Evolutionary conservation across 1,140 invertebrate genomes (phyloP).

Genomic region (Metopolophium dirhodum): DNA sequence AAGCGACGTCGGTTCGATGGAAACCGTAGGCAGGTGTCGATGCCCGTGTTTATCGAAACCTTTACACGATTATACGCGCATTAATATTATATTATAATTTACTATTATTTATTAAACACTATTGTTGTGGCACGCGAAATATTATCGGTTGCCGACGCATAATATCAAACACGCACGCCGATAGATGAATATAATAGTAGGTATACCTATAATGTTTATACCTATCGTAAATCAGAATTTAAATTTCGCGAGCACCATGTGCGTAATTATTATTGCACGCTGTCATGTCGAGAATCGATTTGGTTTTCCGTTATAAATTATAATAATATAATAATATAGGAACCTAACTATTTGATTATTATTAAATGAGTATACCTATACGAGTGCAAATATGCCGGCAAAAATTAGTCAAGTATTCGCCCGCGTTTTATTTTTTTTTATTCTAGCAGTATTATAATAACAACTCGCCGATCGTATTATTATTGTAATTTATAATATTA

Average conservation of each 20-base stretch:
- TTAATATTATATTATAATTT: slow-evolving; percentile 1
- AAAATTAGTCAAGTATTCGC: background rate
- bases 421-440: too few relatives aligned
- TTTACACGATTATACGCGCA: background rate
- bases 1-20: background rate
- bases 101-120: background rate
- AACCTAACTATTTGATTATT: background rate
- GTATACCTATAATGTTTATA: too few relatives aligned
- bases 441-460: background rate
- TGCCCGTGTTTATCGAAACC: background rate
- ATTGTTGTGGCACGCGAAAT: background rate
- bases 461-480: too few relatives aligned
- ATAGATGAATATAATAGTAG: background rate
- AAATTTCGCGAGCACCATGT: background rate
- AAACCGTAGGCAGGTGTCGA: background rate
- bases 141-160: background rate
- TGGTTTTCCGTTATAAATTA: background rate
- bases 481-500: background rate
- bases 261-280: background rate
- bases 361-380: background rate
- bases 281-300: background rate
- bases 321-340: background rate
- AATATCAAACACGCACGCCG: background rate
- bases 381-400: too few relatives aligned
- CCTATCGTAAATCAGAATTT: background rate